phyloP scores from a whole-genome alignment of 2,888 invertebrate genomes.

The Hedychridium roseum region DNA sequence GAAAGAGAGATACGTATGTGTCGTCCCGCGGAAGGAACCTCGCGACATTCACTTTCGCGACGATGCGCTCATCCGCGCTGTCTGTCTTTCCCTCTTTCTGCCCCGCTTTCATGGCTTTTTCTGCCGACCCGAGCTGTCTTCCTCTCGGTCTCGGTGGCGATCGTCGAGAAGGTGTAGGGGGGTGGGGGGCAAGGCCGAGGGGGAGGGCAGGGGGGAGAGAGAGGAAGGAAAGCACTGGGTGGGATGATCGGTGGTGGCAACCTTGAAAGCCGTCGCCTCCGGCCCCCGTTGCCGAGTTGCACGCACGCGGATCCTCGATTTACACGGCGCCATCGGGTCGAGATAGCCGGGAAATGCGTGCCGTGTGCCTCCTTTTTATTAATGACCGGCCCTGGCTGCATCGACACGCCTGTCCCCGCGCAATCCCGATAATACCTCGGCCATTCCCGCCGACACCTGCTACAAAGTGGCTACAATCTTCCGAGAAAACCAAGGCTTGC shows the following conservation, averaged over 20 bases:
- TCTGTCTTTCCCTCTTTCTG: no score
- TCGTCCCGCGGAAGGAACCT: no score
- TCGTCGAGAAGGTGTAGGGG: no score
- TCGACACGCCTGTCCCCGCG: slow-evolving; percentile 35
- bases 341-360: slow-evolving; percentile 37
- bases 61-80: no score
- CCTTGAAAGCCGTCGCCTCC: slow-evolving; percentile 42
- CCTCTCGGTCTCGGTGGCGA: no score
- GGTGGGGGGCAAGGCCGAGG: slow-evolving; percentile 3
- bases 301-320: slow-evolving; percentile 32
- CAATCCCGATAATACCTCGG: slow-evolving; percentile 36
- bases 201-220: background rate
- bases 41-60: no score
- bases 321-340: slow-evolving; percentile 39
- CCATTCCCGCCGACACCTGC: slow-evolving; percentile 8
- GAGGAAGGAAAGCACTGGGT: slow-evolving; percentile 6
- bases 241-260: slow-evolving; percentile 35
- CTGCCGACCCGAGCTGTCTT: no score
- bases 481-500: no score
- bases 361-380: slow-evolving; percentile 36
- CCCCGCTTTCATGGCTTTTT: no score
- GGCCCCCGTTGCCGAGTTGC: slow-evolving; percentile 29
- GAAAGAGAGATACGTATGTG: no score
- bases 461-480: background rate
- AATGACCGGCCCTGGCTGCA: slow-evolving; percentile 30